Evolutionary conservation across 2,888 invertebrate species (phyloP).

Genomic region (Cepaea hortensis): DNA sequence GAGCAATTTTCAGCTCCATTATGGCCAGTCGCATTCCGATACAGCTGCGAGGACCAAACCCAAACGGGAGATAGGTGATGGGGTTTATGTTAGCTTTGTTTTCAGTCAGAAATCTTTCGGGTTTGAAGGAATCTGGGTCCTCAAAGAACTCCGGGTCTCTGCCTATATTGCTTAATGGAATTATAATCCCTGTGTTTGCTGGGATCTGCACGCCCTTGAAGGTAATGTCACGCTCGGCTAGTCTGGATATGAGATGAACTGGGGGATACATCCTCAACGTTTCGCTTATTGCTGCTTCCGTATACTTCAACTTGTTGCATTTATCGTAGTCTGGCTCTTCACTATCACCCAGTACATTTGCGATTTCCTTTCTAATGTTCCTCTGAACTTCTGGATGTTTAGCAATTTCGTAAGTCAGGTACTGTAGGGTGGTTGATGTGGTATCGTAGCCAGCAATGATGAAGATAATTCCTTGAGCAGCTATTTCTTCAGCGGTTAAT

Average conservation of each 20-base stretch:
- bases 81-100: background rate
- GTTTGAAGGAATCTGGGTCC: slow-evolving; percentile 43
- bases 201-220: slow-evolving; percentile 34
- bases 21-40: slow-evolving; percentile 46
- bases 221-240: background rate
- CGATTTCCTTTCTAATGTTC: slow-evolving; percentile 41
- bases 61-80: slow-evolving; percentile 37
- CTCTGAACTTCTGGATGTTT: slow-evolving; percentile 37
- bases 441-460: slow-evolving; percentile 51
- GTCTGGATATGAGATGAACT: slow-evolving; percentile 35
- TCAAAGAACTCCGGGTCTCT: slow-evolving; percentile 41
- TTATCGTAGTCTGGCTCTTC: background rate
- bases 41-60: slow-evolving; percentile 47
- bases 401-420: slow-evolving; percentile 45
- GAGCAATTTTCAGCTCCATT: slow-evolving; percentile 45
- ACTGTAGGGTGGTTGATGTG: slow-evolving; percentile 47
- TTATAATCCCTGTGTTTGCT: background rate
- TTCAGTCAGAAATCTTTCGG: slow-evolving; percentile 37
- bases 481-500: slow-evolving; percentile 46
- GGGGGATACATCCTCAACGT: slow-evolving; percentile 61
- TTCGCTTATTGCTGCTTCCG: slow-evolving; percentile 61
- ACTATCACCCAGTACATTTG: slow-evolving; percentile 32
- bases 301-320: slow-evolving; percentile 53
- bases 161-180: slow-evolving; percentile 32
- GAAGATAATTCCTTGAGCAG: slow-evolving; percentile 46